Conservation (phyloP, 2,888 invertebrate genomes). For the Nemotelus nigrinus region DNA sequence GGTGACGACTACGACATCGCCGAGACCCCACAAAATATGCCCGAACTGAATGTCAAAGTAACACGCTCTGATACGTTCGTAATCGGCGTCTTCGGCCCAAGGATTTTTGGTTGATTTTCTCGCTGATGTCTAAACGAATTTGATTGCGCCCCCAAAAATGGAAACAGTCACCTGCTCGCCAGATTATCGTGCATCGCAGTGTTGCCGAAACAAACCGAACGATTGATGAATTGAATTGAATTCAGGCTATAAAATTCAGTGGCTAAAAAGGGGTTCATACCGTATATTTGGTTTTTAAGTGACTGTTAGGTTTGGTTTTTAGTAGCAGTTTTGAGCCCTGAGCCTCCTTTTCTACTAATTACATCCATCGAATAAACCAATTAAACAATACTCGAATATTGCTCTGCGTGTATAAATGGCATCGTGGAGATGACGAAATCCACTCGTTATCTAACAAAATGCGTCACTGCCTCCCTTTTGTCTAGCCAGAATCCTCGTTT, state of each 20-base stretch:
- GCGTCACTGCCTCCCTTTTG: neutral
- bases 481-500: neutral
- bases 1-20: neutral
- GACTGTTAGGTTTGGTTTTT: no score
- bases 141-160: conserved; percentile 50
- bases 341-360: no score
- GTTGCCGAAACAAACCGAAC: neutral
- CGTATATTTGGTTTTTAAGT: no score
- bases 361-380: no score
- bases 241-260: no score
- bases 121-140: conserved; percentile 47
- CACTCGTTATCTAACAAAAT: no score
- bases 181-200: neutral
- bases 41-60: conserved; percentile 41
- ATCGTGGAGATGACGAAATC: no score
- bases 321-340: no score
- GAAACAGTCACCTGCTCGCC: conserved; percentile 32
- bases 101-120: conserved; percentile 47
- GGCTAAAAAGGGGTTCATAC: no score
- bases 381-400: no score
- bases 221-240: neutral
- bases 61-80: conserved; percentile 51
- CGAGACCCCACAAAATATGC: conserved; percentile 14
- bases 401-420: no score
- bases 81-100: conserved; percentile 43